phyloP scores from a whole-genome alignment of 2,113 vertebrate genomes.

The Microtus ochrogaster region DNA sequence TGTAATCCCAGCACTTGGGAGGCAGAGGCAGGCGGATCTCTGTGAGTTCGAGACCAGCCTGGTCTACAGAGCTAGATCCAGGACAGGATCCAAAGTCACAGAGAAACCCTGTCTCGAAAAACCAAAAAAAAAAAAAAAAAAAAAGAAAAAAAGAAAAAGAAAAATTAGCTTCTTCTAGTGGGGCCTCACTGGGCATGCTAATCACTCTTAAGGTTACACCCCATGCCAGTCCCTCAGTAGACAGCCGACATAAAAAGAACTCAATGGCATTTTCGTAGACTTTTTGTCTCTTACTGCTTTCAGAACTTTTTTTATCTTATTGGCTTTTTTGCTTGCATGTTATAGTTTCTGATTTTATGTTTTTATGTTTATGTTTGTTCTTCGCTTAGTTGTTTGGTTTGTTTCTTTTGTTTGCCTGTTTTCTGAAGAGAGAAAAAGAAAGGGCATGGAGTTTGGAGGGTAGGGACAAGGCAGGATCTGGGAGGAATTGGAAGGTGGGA shows the following conservation, averaged over 20 bases:
- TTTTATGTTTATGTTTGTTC: neutral
- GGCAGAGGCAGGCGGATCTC: too few species aligned
- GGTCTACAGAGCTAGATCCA: too few species aligned
- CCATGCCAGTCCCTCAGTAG: neutral
- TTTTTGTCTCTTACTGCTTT: neutral
- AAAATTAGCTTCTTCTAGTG: neutral
- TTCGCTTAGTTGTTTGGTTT: neutral
- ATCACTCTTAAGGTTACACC: neutral
- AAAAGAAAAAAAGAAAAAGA: too few species aligned
- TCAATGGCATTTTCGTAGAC: neutral
- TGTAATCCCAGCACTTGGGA: too few species aligned
- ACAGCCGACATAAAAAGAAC: neutral
- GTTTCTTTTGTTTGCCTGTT: neutral
- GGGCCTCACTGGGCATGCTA: neutral
- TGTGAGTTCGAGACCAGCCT: too few species aligned
- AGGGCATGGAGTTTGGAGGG: neutral
- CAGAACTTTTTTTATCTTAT: neutral
- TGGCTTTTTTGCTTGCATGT: neutral
- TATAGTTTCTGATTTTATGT: neutral
- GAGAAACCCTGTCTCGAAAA: too few species aligned
- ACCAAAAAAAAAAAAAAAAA: too few species aligned
- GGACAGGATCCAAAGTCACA: too few species aligned
- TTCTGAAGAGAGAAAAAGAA: neutral
- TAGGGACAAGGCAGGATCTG: neutral
- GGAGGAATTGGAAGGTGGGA: too few species aligned